Evolutionary conservation across 2,888 invertebrate species (phyloP), one percentile per base, ranked within the genome.

Genomic region (Dromius quadrimaculatus): DNA sequence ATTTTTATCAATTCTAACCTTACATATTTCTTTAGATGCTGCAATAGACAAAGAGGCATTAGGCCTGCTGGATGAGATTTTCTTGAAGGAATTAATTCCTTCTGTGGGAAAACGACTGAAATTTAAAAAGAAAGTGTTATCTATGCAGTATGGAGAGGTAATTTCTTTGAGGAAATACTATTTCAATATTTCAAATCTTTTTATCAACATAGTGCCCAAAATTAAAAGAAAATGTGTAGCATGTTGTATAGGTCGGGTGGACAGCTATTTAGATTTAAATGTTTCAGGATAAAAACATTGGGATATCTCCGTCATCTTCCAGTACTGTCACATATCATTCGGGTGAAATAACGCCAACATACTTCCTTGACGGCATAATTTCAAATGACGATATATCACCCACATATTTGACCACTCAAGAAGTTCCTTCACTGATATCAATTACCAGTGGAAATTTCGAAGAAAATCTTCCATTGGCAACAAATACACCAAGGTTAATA

Each of bases 71-170:
- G 2, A 38, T 38, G 38, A 38, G 1, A n/a, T 13, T 4, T 38
- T 13, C 11, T n/a, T 13, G 13, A 38, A 13, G n/a, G 38, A 38
- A 38, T 13, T 38, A 13, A 38, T 38, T 38, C 2, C 6, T 1
- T 13, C n/a, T 13, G 13, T 38, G n/a, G 38, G 38, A 5, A 13
- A 13, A 13, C 13, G 38, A 13, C 1, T 38, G 13, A 38, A 2
- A 38, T 38, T 36, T 36, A 36, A 36, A 36, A 36, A 38, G n/a
- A 38, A 38, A 38, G n/a, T 38, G 13, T 38, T 38, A n/a, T 4
- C n/a, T 9, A 38, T 38, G 13, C 38, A 38, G 13, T 13, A 38
- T 38, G 2, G 1, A 38, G 11, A 38, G 38, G 38, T 38, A 38
- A 1, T 38, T 38, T 38, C 13, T 9, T 6, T 36, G 9, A n/a